Evolutionary conservation across 2,888 invertebrate genomes (phyloP).

Genomic region (Aethes cnicana): DNA sequence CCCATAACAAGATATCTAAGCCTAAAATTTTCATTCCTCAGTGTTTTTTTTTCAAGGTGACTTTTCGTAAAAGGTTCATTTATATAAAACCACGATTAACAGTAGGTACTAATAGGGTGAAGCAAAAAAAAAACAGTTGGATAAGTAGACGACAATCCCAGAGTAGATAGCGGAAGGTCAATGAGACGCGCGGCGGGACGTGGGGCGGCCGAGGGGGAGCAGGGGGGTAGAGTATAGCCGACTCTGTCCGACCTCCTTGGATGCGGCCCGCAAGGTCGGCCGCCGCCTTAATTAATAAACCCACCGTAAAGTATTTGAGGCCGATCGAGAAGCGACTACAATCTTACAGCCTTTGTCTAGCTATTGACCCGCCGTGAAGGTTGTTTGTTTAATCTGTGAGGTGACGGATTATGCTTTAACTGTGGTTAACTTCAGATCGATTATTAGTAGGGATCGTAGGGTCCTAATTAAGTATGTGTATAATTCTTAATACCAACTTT

Average conservation of each 20-base stretch:
- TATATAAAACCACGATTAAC: constrained; percentile 25
- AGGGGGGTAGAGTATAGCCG: constrained; percentile 40
- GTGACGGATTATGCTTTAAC: constrained; percentile 2
- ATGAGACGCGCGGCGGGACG: constrained; percentile 60
- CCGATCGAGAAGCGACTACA: constrained; percentile 76
- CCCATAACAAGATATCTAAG: too few relatives aligned
- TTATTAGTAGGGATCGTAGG: too few relatives aligned
- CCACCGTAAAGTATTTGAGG: constrained; percentile 81
- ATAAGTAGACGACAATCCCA: constrained; percentile 59
- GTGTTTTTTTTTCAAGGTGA: too few relatives aligned
- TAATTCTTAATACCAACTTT: too few relatives aligned
- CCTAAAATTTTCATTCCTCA: too few relatives aligned
- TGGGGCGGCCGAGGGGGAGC: constrained; percentile 38
- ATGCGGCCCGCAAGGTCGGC: constrained; percentile 81
- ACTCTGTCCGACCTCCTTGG: constrained; percentile 78
- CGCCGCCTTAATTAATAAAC: constrained; percentile 80
- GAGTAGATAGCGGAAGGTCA: constrained; percentile 79
- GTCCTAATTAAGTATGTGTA: too few relatives aligned
- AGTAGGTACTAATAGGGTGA: constrained; percentile 28
- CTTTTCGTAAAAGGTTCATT: too few relatives aligned
- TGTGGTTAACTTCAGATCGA: too few relatives aligned
- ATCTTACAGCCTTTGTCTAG: constrained; percentile 79
- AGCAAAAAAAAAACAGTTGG: constrained; percentile 30
- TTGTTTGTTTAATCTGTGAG: constrained; percentile 54
- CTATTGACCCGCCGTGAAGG: constrained; percentile 72